Percentiles rank a stretch among this genome's conserved stretches.
These are phyloP conservation scores for Artemia sp. DNA, from an alignment of 2,888 invertebrate genomes.

Conservation along the genomic window DNA sequence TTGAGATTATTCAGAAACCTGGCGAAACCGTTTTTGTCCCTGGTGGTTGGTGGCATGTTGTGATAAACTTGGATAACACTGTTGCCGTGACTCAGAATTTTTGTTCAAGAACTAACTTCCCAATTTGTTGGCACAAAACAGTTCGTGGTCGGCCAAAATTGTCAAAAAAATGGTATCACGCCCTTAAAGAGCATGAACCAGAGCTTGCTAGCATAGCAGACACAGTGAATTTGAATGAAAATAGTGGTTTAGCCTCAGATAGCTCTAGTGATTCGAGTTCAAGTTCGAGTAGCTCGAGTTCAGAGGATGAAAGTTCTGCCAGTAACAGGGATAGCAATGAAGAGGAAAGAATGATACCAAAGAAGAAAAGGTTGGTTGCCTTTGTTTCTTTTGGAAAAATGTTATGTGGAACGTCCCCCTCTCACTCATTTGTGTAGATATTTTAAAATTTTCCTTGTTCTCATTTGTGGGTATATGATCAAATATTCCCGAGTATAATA, in stretches of 20 bases:
- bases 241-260: constrained; percentile 83
- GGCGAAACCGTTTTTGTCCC: constrained; percentile 97
- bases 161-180: constrained; percentile 68
- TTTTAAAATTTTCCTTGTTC: too few relatives aligned
- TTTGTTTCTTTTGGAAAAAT: neutral
- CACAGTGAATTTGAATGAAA: constrained; percentile 60
- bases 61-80: constrained; percentile 85
- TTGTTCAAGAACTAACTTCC: constrained; percentile 85
- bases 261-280: constrained; percentile 68
- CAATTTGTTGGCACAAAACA: constrained; percentile 95
- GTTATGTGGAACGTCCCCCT: too few relatives aligned
- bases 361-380: constrained; percentile 34
- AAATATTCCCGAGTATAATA: too few relatives aligned
- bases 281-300: constrained; percentile 51
- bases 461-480: too few relatives aligned
- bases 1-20: constrained; percentile 84
- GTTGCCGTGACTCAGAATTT: constrained; percentile 98
- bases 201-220: constrained; percentile 61
- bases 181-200: constrained; percentile 48
- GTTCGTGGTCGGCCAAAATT: constrained; percentile 86
- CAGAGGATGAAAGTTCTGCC: constrained; percentile 34
- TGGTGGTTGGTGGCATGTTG: constrained; percentile 99
- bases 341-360: constrained; percentile 74
- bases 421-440: too few relatives aligned
- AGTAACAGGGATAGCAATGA: constrained; percentile 42